A percentile compares a stretch with the other conserved stretches of the same genome.
Conservation (phyloP, 2,797 vertebrate species). For the Chelonia mydas region DNA sequence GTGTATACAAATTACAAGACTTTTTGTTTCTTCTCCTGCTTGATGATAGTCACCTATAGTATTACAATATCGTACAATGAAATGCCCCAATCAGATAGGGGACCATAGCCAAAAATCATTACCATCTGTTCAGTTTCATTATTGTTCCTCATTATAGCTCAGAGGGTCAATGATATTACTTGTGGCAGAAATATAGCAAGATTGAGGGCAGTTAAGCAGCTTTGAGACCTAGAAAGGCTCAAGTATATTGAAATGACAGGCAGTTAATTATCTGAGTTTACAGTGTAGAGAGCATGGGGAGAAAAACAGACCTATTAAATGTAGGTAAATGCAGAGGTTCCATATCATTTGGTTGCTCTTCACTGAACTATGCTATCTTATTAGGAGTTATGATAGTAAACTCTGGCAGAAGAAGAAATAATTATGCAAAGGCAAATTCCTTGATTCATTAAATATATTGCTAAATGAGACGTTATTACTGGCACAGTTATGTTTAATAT, state of each 20-base stretch:
- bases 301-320: background rate
- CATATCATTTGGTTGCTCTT: background rate
- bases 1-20: background rate
- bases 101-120: background rate
- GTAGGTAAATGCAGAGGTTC: background rate
- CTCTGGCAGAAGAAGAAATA: background rate
- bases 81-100: background rate
- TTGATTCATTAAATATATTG: background rate
- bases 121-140: constrained; percentile 35
- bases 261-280: constrained; percentile 10
- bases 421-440: background rate
- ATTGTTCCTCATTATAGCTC: constrained; percentile 14
- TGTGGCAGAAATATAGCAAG: constrained; percentile 8
- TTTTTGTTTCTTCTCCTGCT: background rate
- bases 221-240: background rate
- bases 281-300: background rate
- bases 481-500: background rate
- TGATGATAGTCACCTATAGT: background rate
- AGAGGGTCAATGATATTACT: background rate
- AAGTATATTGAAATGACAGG: background rate
- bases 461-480: background rate
- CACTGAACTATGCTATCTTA: background rate
- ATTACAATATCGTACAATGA: background rate
- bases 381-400: background rate
- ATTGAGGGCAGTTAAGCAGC: background rate